These are phyloP conservation scores for Leuciscus waleckii DNA, from an alignment of 2,797 vertebrate genomes.

Conservation along the genomic window DNA sequence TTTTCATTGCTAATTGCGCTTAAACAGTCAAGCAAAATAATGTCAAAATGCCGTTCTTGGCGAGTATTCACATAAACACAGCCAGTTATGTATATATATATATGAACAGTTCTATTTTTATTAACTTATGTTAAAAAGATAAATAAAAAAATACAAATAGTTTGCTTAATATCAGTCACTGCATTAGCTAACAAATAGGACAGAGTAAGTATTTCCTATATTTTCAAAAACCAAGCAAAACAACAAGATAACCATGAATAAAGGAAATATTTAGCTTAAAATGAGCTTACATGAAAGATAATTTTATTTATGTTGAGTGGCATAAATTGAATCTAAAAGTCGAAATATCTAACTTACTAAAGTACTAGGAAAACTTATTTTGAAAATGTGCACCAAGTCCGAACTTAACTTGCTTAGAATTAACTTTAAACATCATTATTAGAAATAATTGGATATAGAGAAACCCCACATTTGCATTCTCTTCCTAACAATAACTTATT, in stretches of 20 bases:
- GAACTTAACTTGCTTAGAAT: background rate
- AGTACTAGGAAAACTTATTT: background rate
- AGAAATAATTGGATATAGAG: constrained; percentile 9
- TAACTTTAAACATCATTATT: constrained; percentile 1
- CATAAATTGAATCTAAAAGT: background rate
- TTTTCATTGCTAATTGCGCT: too few relatives aligned
- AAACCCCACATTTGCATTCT: constrained; percentile 2
- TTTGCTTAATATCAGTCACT: background rate
- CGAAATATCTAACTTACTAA: background rate
- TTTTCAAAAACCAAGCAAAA: background rate
- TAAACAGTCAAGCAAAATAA: too few relatives aligned
- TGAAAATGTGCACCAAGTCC: background rate
- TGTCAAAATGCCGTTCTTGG: too few relatives aligned
- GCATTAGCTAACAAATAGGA: background rate
- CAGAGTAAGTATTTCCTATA: background rate
- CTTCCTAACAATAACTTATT: constrained; percentile 1
- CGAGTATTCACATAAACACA: too few relatives aligned
- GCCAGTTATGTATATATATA: too few relatives aligned
- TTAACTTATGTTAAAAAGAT: background rate
- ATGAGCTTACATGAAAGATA: background rate
- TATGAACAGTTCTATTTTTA: background rate
- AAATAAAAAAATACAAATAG: too few relatives aligned
- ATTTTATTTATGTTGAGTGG: background rate
- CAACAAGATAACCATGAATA: background rate
- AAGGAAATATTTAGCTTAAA: background rate